These are phyloP conservation scores for Agonum fuliginosum DNA, from an alignment of 2,888 invertebrate genomes.

Conservation along the genomic window DNA sequence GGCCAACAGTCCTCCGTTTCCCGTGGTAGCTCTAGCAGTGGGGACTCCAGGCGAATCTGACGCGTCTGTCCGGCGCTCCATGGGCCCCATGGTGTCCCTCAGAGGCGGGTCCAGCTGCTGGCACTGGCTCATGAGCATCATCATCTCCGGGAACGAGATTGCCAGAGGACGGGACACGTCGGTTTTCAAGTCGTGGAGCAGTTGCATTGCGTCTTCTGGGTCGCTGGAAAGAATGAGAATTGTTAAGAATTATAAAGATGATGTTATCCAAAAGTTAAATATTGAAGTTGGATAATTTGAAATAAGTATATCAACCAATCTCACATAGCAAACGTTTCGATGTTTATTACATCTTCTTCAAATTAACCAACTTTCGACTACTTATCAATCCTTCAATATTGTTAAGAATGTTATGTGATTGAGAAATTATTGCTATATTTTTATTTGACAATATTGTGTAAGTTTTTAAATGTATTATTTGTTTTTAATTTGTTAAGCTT, in stretches of 20 bases:
- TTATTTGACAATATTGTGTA: too few species aligned
- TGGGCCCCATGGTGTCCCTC: constrained; percentile 56
- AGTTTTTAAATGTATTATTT: too few species aligned
- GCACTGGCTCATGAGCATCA: constrained; percentile 87
- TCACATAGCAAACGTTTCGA: too few species aligned
- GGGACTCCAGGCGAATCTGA: constrained; percentile 2
- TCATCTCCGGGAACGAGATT: constrained; percentile 84
- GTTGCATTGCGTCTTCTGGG: constrained; percentile 80
- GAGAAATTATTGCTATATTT: too few species aligned
- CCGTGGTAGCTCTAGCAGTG: constrained; percentile 43
- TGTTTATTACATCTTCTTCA: too few species aligned
- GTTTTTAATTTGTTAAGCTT: too few species aligned
- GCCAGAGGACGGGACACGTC: constrained; percentile 78
- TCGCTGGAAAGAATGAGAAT: constrained; percentile 80
- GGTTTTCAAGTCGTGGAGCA: constrained; percentile 78
- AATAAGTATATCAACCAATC: not conserved
- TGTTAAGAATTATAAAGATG: not conserved
- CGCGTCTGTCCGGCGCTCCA: constrained; percentile 62
- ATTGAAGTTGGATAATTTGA: too few species aligned
- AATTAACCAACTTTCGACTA: too few species aligned
- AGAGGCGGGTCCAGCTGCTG: constrained; percentile 77
- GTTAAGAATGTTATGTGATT: too few species aligned
- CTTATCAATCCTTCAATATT: too few species aligned
- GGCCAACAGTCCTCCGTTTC: constrained; percentile 72
- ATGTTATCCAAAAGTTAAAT: too few species aligned